These are phyloP conservation scores for Tipula vernalis DNA, from an alignment of 2,888 invertebrate species.

Conservation along the genomic window DNA sequence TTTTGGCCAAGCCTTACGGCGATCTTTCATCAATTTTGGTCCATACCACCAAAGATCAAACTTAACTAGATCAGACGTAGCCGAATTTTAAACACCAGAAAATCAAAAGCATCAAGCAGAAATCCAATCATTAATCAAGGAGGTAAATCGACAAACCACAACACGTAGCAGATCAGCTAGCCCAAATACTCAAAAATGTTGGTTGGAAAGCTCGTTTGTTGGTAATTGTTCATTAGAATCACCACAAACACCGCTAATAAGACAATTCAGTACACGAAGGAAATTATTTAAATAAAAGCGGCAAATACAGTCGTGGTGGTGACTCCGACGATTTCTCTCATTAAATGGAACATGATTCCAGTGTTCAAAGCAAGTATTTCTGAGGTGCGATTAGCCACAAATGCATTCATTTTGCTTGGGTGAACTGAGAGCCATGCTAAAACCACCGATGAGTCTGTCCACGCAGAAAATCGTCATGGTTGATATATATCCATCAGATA, in stretches of 20 bases:
- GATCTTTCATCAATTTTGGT: no score
- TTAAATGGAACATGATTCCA: no score
- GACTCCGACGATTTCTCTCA: no score
- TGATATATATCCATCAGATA: no score
- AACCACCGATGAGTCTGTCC: no score
- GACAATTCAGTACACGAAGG: slow-evolving; percentile 32
- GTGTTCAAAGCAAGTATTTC: no score
- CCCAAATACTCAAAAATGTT: slow-evolving; percentile 48
- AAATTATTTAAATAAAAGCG: slow-evolving; percentile 5
- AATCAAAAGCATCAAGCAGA: slow-evolving; percentile 39
- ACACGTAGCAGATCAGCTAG: slow-evolving; percentile 36
- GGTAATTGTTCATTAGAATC: slow-evolving; percentile 75
- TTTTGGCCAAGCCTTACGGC: no score
- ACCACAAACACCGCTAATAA: slow-evolving; percentile 66
- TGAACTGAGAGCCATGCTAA: no score
- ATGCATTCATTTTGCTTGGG: no score
- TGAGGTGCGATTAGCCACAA: no score
- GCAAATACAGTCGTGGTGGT: slow-evolving; percentile 21
- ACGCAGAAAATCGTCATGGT: no score
- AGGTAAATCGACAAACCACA: slow-evolving; percentile 48
- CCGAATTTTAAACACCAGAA: slow-evolving; percentile 38
- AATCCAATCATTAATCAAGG: slow-evolving; percentile 78
- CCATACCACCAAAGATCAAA: no score
- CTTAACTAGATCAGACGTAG: slow-evolving; percentile 17
- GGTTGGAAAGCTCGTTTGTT: slow-evolving; percentile 88